Conservation (phyloP, 2,888 invertebrate species). For the Pherbina coryleti region DNA sequence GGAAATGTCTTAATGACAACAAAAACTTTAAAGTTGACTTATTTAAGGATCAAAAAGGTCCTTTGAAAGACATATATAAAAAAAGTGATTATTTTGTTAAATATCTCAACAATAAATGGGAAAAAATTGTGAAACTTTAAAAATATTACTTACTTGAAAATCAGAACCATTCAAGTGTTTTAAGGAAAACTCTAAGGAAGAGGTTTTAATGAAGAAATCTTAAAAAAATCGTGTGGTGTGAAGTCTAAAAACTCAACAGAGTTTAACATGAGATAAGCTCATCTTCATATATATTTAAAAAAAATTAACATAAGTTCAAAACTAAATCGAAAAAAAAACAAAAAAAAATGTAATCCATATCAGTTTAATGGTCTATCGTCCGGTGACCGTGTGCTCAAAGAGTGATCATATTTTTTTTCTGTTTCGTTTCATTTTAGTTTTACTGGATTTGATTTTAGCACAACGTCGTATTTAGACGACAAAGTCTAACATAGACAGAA, state of each 20-base stretch:
- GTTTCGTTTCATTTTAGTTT: slow-evolving; percentile 59
- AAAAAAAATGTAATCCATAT: not conserved
- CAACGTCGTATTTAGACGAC: too few species aligned
- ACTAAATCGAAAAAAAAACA: slow-evolving; percentile 11
- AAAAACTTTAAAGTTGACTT: not conserved
- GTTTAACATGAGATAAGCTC: not conserved
- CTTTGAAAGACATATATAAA: not conserved
- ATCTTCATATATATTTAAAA: not conserved
- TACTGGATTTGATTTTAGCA: slow-evolving; percentile 51
- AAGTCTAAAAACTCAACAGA: not conserved
- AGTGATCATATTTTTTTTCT: slow-evolving; percentile 40
- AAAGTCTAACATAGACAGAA: slow-evolving; percentile 30
- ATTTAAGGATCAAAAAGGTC: not conserved
- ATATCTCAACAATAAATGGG: not conserved
- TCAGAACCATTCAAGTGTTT: not conserved
- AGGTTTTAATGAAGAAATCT: not conserved
- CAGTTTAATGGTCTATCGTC: too few species aligned
- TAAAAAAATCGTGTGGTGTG: not conserved
- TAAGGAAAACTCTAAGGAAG: not conserved
- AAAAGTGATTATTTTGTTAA: not conserved
- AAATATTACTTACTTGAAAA: not conserved
- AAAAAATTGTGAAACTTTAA: not conserved
- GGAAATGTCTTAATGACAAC: not conserved
- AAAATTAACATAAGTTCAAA: slow-evolving; percentile 4
- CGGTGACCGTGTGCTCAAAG: slow-evolving; percentile 9